Conservation (phyloP, 2,113 vertebrate species). For the Marcusenius ussheri region DNA sequence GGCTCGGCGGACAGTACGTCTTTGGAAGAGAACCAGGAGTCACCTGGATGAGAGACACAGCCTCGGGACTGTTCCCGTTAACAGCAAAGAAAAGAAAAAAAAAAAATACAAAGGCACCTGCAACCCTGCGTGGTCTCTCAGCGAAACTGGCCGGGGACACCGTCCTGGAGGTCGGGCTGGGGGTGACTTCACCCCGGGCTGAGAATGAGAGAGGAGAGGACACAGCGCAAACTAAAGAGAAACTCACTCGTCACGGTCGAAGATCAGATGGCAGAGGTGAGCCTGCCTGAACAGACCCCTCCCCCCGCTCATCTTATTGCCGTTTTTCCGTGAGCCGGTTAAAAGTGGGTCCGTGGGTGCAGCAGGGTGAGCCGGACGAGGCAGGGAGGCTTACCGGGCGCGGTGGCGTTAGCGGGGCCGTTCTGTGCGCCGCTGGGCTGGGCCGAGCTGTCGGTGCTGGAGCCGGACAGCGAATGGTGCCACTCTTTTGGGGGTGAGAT, state of each 20-base stretch:
- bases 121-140: background rate
- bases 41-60: background rate
- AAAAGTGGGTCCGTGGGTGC: background rate
- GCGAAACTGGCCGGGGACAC: background rate
- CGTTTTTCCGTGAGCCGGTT: background rate
- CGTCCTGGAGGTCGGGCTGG: background rate
- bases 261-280: background rate
- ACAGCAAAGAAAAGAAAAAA: background rate
- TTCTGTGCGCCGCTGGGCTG: conserved; percentile 29
- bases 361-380: background rate
- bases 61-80: background rate
- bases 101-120: background rate
- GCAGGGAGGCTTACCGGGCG: conserved; percentile 38
- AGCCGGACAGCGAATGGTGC: conserved; percentile 35
- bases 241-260: background rate
- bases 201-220: background rate
- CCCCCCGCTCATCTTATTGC: background rate
- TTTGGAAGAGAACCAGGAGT: background rate
- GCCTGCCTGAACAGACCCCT: background rate
- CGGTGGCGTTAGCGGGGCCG: conserved; percentile 25
- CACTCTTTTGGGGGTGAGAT: conserved; percentile 29
- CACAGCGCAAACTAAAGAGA: background rate
- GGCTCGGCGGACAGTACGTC: background rate
- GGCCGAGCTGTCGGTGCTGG: conserved; percentile 37
- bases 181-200: background rate